Conservation (phyloP, 2,797 vertebrate genomes). For the Hypotaenidia philippensis region DNA sequence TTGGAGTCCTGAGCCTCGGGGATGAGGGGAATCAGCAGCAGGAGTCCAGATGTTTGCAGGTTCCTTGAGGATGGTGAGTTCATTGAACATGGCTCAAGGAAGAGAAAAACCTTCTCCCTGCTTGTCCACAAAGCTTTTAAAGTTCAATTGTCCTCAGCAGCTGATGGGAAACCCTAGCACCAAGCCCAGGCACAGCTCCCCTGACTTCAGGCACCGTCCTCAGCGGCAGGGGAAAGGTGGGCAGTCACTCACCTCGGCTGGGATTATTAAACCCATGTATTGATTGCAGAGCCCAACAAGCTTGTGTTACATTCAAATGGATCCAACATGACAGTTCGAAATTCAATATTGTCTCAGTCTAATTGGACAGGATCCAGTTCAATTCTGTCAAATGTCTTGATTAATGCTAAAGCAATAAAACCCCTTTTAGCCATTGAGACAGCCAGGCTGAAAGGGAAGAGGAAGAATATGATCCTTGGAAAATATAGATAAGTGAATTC, state of each 20-base stretch:
- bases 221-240: neutral
- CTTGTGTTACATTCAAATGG: neutral
- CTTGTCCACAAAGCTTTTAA: neutral
- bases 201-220: fast-evolving
- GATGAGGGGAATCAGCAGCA: neutral
- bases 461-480: slow-evolving; percentile 6
- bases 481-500: slow-evolving; percentile 2
- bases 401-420: slow-evolving; percentile 28
- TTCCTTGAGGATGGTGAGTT: neutral
- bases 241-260: neutral
- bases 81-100: fast-evolving
- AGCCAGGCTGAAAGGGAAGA: neutral
- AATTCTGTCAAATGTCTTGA: neutral
- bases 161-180: fast-evolving
- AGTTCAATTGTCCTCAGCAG: neutral
- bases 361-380: neutral
- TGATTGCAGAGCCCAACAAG: neutral
- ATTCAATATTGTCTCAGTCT: neutral
- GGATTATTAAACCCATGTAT: neutral
- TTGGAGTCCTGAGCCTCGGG: neutral
- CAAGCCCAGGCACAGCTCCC: fast-evolving
- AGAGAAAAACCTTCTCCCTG: neutral
- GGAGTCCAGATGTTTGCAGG: neutral
- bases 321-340: neutral
- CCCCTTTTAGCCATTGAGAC: neutral